These are phyloP conservation scores for Leptonema lineaticorne DNA, from an alignment of 1,140 invertebrate species.

Conservation along the genomic window DNA sequence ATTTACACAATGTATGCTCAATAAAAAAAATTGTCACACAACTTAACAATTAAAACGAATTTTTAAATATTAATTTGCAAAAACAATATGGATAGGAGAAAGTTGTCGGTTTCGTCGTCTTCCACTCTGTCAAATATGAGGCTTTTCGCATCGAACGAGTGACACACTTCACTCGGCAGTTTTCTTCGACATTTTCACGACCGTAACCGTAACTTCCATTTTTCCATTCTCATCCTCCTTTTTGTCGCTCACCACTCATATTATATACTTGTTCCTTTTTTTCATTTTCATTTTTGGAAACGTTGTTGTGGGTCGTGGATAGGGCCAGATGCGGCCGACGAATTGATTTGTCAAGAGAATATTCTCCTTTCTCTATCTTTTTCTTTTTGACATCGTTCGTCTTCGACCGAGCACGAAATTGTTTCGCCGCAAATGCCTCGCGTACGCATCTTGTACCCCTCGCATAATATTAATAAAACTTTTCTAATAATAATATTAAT, in stretches of 20 bases:
- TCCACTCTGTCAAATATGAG: constrained; percentile 29
- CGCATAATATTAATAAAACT: too few species aligned
- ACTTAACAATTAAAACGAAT: too few species aligned
- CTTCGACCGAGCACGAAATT: not conserved
- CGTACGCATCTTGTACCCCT: not conserved
- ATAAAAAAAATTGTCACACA: too few species aligned
- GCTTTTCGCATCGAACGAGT: constrained; percentile 5
- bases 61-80: too few species aligned
- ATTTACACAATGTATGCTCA: too few species aligned
- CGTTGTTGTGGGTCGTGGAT: not conserved
- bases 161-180: constrained; percentile 27
- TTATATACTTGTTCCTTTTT: too few species aligned
- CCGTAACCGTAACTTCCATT: too few species aligned
- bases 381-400: not conserved
- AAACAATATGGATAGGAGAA: not conserved
- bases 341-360: constrained; percentile 32
- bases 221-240: not conserved
- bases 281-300: not conserved
- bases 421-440: not conserved
- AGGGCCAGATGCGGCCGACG: constrained; percentile 20
- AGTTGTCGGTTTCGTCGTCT: constrained; percentile 5
- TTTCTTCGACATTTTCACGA: constrained; percentile 10
- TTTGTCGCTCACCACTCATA: too few species aligned
- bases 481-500: too few species aligned
- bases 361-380: constrained; percentile 21